Evolutionary conservation across 1,140 invertebrate species (phyloP), one percentile per base, ranked within the genome.

Genomic region (Vanessa tameamea): DNA sequence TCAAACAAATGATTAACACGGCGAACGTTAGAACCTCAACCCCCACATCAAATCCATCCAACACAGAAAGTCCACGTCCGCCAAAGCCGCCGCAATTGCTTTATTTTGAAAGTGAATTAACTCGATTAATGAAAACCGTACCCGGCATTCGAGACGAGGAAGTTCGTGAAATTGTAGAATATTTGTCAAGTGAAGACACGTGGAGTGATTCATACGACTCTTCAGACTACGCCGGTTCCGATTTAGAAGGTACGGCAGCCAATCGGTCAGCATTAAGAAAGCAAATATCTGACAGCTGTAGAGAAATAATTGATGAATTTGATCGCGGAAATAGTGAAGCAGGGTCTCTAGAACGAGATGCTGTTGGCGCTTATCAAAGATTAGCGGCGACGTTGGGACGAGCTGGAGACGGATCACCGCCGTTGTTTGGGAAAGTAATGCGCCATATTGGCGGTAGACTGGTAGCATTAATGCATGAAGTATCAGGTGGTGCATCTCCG

Each of bases 151-250:
- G 97, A 59, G 97, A 98, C 77, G 97, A 97, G 74, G 97, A 98
- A 89, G 97, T 98, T 15, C 95, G 96, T 37, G 97, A 98, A 88
- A 97, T 98, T 13, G 97, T 98, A 0, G 97, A 98, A 88, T 98
- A 98, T 89, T 93, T 98, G 59, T 97, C 97, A 73, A 97, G 96
- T 65, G 97, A 98, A 83, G 97, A 98, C 78, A 97, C 97, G 3
- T 98, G 97, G 97, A 98, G 97, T 71, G 97, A 98, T 85, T 97
- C 97, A 0, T 98, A 97, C 80, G 97, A 98, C 84, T 97, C 97
- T 15, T 97, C 97, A 0, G 97, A 98, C 82, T 98, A 98, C 79
- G 97, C 97, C 0, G 97, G 97, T 73, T 98, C 97, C 0, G 97
- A 98, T 88, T 88, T 97, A 16, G 97, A 98, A 86, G 95, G 96